phyloP scores from a whole-genome alignment of 1,140 invertebrate genomes.

The Phymorhynchus buccinoides region DNA sequence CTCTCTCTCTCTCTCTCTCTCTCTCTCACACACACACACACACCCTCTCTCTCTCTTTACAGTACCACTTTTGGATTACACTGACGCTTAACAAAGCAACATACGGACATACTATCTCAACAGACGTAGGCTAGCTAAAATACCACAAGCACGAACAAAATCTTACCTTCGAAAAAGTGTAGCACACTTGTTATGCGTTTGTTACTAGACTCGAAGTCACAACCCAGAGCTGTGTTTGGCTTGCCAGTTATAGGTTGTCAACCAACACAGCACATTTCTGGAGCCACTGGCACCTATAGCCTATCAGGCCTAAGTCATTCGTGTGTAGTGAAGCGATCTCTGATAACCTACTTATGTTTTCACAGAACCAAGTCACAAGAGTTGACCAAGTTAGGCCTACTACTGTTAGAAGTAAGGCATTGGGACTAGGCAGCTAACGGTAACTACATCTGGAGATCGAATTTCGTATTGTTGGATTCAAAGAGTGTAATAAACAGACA shows the following conservation, averaged over 20 bases:
- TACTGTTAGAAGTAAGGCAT: too few species aligned
- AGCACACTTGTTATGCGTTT: not conserved
- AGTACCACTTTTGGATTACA: too few species aligned
- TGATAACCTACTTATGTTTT: not conserved
- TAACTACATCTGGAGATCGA: not conserved
- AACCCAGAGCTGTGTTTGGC: too few species aligned
- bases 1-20: not conserved
- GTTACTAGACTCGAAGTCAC: too few species aligned
- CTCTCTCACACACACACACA: constrained; percentile 10
- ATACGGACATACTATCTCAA: not conserved
- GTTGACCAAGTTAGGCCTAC: too few species aligned
- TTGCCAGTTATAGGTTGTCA: too few species aligned
- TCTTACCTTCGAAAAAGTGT: too few species aligned
- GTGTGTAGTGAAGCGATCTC: too few species aligned
- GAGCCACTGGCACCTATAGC: too few species aligned
- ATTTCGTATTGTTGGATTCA: not conserved
- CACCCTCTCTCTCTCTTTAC: too few species aligned
- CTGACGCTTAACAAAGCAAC: not conserved
- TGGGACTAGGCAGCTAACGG: not conserved
- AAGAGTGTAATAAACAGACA: not conserved
- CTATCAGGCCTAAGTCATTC: too few species aligned
- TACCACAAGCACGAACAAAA: not conserved
- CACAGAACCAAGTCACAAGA: not conserved
- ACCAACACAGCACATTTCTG: too few species aligned
- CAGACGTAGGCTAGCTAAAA: not conserved